Percentiles rank a stretch among this genome's conserved stretches.
These are phyloP conservation scores for Macrotrachela quadricornifera DNA, from an alignment of 1,140 invertebrate species.

Conservation along the genomic window DNA sequence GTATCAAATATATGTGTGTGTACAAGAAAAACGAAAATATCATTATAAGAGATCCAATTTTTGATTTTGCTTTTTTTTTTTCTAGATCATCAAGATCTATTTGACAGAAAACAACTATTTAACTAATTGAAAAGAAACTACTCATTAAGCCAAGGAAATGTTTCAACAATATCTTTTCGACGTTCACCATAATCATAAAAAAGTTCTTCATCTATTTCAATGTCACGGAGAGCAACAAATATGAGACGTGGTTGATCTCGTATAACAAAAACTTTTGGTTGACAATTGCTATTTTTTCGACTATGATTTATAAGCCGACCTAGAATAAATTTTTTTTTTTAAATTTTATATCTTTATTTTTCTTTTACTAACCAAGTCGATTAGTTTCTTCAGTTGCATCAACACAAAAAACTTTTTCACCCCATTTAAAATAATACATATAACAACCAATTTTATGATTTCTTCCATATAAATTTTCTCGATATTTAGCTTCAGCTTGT, in stretches of 20 bases:
- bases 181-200: constrained; percentile 94
- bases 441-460: constrained; percentile 57
- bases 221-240: constrained; percentile 66
- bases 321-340: too few relatives aligned
- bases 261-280: constrained; percentile 54
- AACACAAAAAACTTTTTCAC: constrained; percentile 73
- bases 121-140: too few relatives aligned
- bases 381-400: constrained; percentile 80
- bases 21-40: too few relatives aligned
- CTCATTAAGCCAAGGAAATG: constrained; percentile 67
- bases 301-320: constrained; percentile 90
- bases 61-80: too few relatives aligned
- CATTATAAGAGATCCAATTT: too few relatives aligned
- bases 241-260: constrained; percentile 51
- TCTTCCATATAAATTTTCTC: constrained; percentile 60
- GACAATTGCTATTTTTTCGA: constrained; percentile 57
- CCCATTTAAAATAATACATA: constrained; percentile 94
- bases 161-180: constrained; percentile 57
- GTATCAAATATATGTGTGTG: too few relatives aligned
- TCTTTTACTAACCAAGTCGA: constrained; percentile 41
- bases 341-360: too few relatives aligned
- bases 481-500: constrained; percentile 50
- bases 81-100: too few relatives aligned
- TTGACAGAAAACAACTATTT: too few relatives aligned
- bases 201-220: constrained; percentile 63